A percentile compares a stretch with the other conserved stretches of the same genome.
Conservation (phyloP, 2,797 vertebrate species). For the Falco concolor region DNA sequence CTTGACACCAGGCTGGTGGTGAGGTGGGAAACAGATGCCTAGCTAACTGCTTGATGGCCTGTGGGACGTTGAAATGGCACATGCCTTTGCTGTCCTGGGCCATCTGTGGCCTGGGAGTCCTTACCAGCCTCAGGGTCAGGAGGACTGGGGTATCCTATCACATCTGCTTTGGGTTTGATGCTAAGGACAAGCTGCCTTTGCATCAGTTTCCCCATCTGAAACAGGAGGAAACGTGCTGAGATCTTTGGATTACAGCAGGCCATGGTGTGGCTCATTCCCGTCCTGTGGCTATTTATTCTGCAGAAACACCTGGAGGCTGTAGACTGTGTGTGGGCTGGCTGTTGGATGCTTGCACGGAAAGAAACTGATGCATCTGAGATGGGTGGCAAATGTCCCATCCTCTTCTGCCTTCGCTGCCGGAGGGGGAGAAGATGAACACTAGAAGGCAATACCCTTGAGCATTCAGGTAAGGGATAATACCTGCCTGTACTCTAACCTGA, state of each 20-base stretch:
- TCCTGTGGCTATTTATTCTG: not conserved
- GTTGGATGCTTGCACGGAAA: accelerated
- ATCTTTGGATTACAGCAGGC: not conserved
- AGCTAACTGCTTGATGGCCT: not conserved
- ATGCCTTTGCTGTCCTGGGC: not conserved
- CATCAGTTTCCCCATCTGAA: not conserved
- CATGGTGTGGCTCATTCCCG: not conserved
- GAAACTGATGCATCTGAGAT: not conserved
- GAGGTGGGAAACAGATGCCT: not conserved
- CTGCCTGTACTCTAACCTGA: not conserved
- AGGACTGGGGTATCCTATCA: not conserved
- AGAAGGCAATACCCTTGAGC: not conserved
- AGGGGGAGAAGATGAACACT: not conserved
- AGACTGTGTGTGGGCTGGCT: accelerated
- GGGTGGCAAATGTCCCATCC: not conserved
- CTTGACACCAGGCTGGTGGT: not conserved
- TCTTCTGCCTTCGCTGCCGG: not conserved
- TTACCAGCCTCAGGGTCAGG: not conserved
- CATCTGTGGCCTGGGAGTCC: not conserved
- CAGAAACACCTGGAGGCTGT: not conserved
- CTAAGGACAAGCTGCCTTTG: not conserved
- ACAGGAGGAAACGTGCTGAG: not conserved
- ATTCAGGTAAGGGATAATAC: not conserved
- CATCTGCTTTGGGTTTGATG: not conserved
- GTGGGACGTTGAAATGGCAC: not conserved